These are phyloP conservation scores for Listronotus oregonensis DNA, from an alignment of 1,140 invertebrate species.

Conservation along the genomic window DNA sequence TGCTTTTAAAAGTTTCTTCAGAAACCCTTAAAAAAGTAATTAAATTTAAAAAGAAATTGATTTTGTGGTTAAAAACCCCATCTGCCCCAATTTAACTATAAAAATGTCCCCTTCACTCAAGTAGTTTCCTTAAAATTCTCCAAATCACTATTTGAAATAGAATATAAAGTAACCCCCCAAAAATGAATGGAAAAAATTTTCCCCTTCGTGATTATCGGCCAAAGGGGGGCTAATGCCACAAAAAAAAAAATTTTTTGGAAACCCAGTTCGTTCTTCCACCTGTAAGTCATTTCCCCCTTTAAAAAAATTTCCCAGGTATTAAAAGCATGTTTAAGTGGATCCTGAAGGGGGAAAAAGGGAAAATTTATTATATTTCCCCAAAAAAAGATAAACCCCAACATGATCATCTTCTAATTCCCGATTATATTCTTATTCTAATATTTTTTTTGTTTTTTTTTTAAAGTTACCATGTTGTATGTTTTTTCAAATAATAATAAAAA, in stretches of 20 bases:
- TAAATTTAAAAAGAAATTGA: too few species aligned
- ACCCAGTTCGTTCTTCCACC: neutral
- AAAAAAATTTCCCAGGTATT: slow-evolving; percentile 8
- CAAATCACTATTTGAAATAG: slow-evolving; percentile 13
- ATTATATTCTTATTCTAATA: too few species aligned
- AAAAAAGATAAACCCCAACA: neutral
- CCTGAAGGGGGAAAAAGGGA: neutral
- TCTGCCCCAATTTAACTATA: slow-evolving; percentile 5
- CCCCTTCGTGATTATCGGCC: slow-evolving; percentile 8
- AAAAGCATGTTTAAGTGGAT: slow-evolving; percentile 14
- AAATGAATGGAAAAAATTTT: slow-evolving; percentile 7
- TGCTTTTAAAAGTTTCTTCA: too few species aligned
- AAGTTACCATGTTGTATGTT: too few species aligned
- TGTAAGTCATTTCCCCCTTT: neutral
- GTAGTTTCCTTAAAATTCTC: neutral
- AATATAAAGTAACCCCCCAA: slow-evolving; percentile 6
- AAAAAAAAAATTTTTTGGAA: neutral
- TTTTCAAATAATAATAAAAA: too few species aligned
- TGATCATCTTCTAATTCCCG: too few species aligned
- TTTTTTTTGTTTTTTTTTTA: too few species aligned
- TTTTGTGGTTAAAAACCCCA: neutral
- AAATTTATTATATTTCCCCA: neutral
- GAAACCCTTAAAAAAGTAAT: too few species aligned
- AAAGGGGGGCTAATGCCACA: neutral
- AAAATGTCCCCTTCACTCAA: slow-evolving; percentile 1